Percentiles rank a stretch among this genome's conserved stretches.
Conservation (phyloP, 2,113 vertebrate species). For the Neodon shergylaensis region DNA sequence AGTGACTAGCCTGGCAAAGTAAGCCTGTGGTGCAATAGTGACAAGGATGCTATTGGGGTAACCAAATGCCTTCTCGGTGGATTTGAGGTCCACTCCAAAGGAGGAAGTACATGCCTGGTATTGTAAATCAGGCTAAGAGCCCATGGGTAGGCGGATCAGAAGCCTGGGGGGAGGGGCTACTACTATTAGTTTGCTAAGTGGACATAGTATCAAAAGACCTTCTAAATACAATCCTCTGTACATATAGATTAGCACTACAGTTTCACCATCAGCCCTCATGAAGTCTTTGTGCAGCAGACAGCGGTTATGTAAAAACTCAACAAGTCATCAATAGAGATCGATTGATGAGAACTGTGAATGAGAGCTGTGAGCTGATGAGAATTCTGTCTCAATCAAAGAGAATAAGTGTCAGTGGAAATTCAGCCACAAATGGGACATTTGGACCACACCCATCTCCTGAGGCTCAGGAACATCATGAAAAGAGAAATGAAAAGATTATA, state of each 20-base stretch:
- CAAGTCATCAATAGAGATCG: not conserved
- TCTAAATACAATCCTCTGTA: not conserved
- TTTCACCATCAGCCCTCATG: not conserved
- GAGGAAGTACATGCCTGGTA: not conserved
- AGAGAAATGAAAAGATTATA: not conserved
- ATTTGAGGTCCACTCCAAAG: not conserved
- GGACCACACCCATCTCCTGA: not conserved
- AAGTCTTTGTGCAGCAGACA: not conserved
- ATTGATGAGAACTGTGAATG: not conserved
- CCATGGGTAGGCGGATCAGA: not conserved
- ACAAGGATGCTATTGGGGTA: not conserved
- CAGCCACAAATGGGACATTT: no score
- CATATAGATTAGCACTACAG: not conserved
- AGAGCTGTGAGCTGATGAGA: not conserved
- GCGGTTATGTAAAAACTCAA: not conserved
- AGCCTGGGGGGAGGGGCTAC: not conserved
- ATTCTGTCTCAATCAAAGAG: not conserved
- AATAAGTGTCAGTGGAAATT: not conserved
- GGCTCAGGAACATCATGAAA: not conserved
- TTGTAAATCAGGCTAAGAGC: not conserved
- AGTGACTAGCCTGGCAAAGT: not conserved
- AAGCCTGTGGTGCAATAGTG: not conserved
- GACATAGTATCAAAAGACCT: not conserved
- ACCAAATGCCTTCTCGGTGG: not conserved
- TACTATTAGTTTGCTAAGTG: not conserved